Base-by-base conservation (phyloP, 1,140 invertebrate genomes). In the Venustaconcha ellipsiformis region DNA sequence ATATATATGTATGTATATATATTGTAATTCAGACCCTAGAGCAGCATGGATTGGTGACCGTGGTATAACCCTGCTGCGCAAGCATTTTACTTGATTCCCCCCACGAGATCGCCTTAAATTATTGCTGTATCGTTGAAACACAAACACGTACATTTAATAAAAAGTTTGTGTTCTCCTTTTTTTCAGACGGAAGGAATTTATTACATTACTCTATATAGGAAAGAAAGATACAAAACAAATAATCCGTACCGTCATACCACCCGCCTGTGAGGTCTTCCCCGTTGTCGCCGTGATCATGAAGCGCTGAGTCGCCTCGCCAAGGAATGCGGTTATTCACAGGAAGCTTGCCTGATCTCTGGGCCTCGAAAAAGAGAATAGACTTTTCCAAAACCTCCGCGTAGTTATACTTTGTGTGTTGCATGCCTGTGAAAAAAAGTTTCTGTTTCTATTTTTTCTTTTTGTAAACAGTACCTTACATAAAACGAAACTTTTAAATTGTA, bases 321-420 rank as follows among this genome's bases (percentile, higher is more conserved):
- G 79, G 74, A 72, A 90, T 82, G 57, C 87, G 79, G 70, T 90
- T 89, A 66, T 79, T 70, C 18, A 80, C 20, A 1, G 86, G 84
- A 58, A 89, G 82, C 67, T 67, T 76, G 12, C 89, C 89, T 5
- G 86, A 85, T 55, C 88, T 65, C 78, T 90, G 88, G 15, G 88
- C 89, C 73, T 90, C 89, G 74, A 89, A 90, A 79, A 90, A 90
- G 17, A 90, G 68, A 13, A 90, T 55, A 2, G 88, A 88, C 76
- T 87, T 88, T n/a, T 70, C 67, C 18, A 90, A 77, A 2, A 84
- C 88, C 37, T 87, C 78, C 18, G 62, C 76, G 62, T 80, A 82
- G 48, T 80, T 76, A 67, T 83, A 82, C 30, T 81, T 75, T 17
- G 70, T 68, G 1, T 63, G 56, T 59, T 75, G 66, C 56, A 64